Evolutionary conservation across 2,888 invertebrate genomes (phyloP).

Genomic region (Odontocolon sp.): DNA sequence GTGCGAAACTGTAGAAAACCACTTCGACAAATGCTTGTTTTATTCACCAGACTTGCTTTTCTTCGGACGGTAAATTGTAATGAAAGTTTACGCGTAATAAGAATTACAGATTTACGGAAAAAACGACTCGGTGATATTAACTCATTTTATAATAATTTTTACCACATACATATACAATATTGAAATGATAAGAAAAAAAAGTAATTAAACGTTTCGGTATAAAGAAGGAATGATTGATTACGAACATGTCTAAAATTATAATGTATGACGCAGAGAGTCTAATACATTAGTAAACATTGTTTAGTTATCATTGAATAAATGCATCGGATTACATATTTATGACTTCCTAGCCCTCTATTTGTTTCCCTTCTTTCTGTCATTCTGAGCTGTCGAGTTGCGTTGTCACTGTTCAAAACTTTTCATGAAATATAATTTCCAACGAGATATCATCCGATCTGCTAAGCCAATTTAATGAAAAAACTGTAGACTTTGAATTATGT

Average conservation of each 20-base stretch:
- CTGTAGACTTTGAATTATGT: too few species aligned
- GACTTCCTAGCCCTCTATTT: slow-evolving; percentile 1
- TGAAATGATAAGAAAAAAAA: neutral
- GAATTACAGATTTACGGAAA: neutral
- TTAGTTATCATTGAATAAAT: slow-evolving; percentile 48
- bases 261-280: neutral
- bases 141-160: neutral
- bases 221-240: slow-evolving; percentile 9
- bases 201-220: neutral
- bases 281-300: slow-evolving; percentile 41
- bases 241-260: neutral
- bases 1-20: neutral
- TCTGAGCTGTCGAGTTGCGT: neutral
- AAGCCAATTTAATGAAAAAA: too few species aligned
- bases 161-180: too few species aligned
- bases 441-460: neutral
- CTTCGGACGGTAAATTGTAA: neutral
- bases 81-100: neutral
- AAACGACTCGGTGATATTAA: too few species aligned
- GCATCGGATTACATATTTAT: slow-evolving; percentile 42
- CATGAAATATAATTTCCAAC: neutral
- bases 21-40: neutral
- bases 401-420: neutral
- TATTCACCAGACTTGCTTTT: neutral
- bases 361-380: neutral